Evolutionary conservation across 2,113 vertebrate genomes (phyloP).

Genomic region (Trematomus loennbergii): DNA sequence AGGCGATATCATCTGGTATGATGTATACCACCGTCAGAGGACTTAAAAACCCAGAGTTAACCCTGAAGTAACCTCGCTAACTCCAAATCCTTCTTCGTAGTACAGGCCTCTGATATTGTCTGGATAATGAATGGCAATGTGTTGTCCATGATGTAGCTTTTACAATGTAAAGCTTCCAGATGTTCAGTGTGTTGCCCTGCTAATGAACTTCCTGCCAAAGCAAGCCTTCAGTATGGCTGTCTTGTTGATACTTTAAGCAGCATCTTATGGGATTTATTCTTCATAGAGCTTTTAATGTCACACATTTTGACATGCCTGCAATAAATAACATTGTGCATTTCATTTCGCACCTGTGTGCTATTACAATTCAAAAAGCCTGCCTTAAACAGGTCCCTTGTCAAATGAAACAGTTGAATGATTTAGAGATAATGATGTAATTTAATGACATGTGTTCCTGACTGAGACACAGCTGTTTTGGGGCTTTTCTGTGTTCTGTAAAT

Average conservation of each 20-base stretch:
- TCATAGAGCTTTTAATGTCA: not conserved
- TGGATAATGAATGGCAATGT: not conserved
- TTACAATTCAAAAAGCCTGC: not conserved
- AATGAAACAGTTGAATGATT: slow-evolving; percentile 8
- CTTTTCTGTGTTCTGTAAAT: slow-evolving; percentile 6
- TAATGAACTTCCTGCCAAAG: not conserved
- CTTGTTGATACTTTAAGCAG: not conserved
- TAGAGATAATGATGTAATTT: not conserved
- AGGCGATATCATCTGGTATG: too few relatives aligned
- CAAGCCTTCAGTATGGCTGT: not conserved
- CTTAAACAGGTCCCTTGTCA: not conserved
- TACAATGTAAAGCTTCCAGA: not conserved
- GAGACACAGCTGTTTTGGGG: not conserved
- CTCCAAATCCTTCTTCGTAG: too few relatives aligned
- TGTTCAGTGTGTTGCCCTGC: not conserved
- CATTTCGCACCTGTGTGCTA: not conserved
- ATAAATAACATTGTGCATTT: not conserved
- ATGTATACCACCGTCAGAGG: too few relatives aligned
- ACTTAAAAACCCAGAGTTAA: too few relatives aligned
- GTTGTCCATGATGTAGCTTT: not conserved
- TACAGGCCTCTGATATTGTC: not conserved
- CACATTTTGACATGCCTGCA: not conserved
- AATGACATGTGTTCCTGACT: not conserved
- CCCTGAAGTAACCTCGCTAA: too few relatives aligned
- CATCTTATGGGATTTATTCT: not conserved